Evolutionary conservation across 2,113 vertebrate species (phyloP).

Genomic region (Trochalopteron elliotii): DNA sequence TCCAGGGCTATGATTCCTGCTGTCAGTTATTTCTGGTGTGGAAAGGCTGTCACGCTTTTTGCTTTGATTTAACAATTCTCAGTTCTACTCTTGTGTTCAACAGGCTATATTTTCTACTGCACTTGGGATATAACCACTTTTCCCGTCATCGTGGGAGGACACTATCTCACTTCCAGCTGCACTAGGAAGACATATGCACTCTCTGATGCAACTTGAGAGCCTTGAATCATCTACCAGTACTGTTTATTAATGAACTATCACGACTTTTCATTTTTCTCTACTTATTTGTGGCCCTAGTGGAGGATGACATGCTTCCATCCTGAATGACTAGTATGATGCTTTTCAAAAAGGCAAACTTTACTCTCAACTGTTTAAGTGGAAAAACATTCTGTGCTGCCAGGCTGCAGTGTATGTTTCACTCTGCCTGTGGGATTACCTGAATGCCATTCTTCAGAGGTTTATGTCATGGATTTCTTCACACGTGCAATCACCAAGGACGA

Average conservation of each 20-base stretch:
- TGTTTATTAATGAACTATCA: constrained; percentile 42
- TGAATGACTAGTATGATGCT: neutral
- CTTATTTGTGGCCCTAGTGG: neutral
- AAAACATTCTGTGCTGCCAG: neutral
- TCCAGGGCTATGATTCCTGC: constrained; percentile 30
- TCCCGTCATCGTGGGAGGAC: constrained; percentile 24
- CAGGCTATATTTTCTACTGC: constrained; percentile 20
- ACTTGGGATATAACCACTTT: constrained; percentile 44
- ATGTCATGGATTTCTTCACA: neutral
- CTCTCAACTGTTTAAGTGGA: neutral
- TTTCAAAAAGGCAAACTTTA: constrained; percentile 21
- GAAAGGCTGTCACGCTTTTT: constrained; percentile 50
- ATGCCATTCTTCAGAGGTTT: neutral
- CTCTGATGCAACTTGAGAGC: neutral
- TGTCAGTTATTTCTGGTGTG: constrained; percentile 51
- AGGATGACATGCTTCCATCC: neutral
- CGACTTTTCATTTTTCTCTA: constrained; percentile 31
- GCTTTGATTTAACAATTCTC: constrained; percentile 55
- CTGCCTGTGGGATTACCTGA: neutral
- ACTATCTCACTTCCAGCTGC: constrained; percentile 19
- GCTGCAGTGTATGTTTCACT: neutral
- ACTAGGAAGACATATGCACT: neutral
- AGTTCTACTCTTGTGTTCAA: constrained; percentile 11
- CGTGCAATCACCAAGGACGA: neutral
- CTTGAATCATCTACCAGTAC: constrained; percentile 5